phyloP scores from a whole-genome alignment of 1,140 invertebrate species.

The Pogonognathellus flavescens region DNA sequence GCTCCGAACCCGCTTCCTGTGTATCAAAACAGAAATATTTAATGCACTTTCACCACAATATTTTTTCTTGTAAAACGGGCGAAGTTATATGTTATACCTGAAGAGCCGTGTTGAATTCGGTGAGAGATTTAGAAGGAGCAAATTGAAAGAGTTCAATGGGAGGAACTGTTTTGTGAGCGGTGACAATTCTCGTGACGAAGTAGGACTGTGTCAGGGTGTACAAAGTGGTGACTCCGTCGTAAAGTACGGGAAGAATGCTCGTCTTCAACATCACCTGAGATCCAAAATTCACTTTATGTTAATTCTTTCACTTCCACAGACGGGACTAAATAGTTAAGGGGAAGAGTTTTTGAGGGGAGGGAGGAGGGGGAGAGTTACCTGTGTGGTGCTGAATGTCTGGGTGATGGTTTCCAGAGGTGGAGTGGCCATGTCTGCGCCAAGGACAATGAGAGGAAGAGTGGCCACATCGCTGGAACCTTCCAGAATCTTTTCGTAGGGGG shows the following conservation, averaged over 20 bases:
- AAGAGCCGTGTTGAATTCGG: constrained; percentile 84
- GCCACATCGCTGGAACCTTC: constrained; percentile 73
- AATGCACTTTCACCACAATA: no score
- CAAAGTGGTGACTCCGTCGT: constrained; percentile 72
- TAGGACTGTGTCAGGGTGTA: constrained; percentile 90
- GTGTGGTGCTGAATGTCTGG: constrained; percentile 90
- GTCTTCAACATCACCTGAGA: constrained; percentile 82
- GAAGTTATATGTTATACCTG: constrained; percentile 64
- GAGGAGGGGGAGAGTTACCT: constrained; percentile 68
- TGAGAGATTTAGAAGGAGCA: constrained; percentile 86
- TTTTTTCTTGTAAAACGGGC: no score
- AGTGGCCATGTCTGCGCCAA: constrained; percentile 81
- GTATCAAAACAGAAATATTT: no score
- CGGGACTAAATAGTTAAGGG: no score
- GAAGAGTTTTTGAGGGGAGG: constrained; percentile 1
- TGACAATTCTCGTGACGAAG: constrained; percentile 85
- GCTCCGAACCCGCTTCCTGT: constrained; percentile 89
- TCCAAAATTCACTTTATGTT: not conserved
- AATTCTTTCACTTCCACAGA: no score
- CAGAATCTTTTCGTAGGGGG: constrained; percentile 70
- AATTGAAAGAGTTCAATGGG: constrained; percentile 89
- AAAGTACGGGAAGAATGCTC: constrained; percentile 85
- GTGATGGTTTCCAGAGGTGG: constrained; percentile 88
- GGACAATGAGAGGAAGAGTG: constrained; percentile 83
- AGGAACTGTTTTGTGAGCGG: constrained; percentile 88